Evolutionary conservation across 64 coral and sea anemone species (phyloP), one percentile per base, ranked within the genome.

Genomic region (Montipora sp.): DNA sequence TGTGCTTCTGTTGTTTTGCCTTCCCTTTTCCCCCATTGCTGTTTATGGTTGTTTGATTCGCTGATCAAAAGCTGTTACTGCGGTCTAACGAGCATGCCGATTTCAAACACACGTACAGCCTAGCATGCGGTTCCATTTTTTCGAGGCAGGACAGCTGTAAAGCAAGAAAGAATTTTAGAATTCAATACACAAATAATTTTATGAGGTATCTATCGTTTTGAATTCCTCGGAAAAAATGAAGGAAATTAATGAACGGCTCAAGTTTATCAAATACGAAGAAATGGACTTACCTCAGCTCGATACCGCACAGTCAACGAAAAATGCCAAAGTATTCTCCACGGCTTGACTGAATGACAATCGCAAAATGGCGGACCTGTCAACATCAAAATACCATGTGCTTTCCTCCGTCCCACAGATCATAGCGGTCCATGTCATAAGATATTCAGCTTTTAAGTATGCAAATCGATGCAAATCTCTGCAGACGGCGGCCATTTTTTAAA

Each of bases 161-260:
- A 72, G 70, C 86, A 75, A 88, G 48, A 76, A 75, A 69, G 83
- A 75, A 88, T 55, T 88, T 43, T 43, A 88, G 70, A 73, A 75
- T 58, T 76, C 70, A 88, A 75, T 49, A 88, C 83, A 88, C 86
- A 75, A 43, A 88, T 88, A 75, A 88, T 75, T 88, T 76, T 86
- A 48, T 86, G 71, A 86, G 83, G 83, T 86, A 86, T 86, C 83
- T 86, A 86, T 86, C 83, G 36, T 86, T 86, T 86, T 68, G 67
- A 86, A 86, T 70, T 88, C 70, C 70, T 88, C 58, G 43, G 65
- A 88, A 88, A 53, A 53, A 88, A 75, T 2, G 15, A 76, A 75
- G 48, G 53, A 88, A 75, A 76, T 57, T 88, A 75, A 51, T 19
- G 27, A 88, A 88, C 47, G 20, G 70, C 57, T 75, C 22, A 88